Evolutionary conservation across 2,113 vertebrate genomes (phyloP).

Genomic region (Pica pica): DNA sequence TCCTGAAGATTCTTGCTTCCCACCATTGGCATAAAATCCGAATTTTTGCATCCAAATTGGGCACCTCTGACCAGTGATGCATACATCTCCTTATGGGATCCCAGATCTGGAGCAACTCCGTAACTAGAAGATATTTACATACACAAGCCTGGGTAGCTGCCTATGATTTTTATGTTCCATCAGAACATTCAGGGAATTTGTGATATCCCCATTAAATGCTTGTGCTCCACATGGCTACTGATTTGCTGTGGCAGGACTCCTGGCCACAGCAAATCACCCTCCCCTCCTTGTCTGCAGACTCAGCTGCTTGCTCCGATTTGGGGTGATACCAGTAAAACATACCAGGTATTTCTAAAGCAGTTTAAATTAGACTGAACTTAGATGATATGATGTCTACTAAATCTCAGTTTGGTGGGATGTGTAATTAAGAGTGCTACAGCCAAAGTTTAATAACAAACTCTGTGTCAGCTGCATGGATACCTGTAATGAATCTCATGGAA

Average conservation of each 20-base stretch:
- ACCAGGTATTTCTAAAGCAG: not conserved
- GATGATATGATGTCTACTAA: not conserved
- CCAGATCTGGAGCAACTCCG: not conserved
- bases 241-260: not conserved
- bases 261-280: not conserved
- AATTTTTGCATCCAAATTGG: not conserved
- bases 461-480: not conserved
- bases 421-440: not conserved
- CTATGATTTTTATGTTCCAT: not conserved
- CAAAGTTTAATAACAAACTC: not conserved
- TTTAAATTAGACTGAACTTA: not conserved
- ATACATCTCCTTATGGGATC: not conserved
- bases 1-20: not conserved
- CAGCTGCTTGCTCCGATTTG: not conserved
- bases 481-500: not conserved
- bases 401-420: not conserved
- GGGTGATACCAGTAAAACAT: not conserved
- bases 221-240: not conserved
- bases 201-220: not conserved
- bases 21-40: not conserved
- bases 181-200: not conserved
- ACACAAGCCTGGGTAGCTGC: not conserved
- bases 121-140: not conserved
- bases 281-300: not conserved
- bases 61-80: not conserved